Conservation (phyloP, 2,113 vertebrate species). For the Coracopsis vasa region DNA sequence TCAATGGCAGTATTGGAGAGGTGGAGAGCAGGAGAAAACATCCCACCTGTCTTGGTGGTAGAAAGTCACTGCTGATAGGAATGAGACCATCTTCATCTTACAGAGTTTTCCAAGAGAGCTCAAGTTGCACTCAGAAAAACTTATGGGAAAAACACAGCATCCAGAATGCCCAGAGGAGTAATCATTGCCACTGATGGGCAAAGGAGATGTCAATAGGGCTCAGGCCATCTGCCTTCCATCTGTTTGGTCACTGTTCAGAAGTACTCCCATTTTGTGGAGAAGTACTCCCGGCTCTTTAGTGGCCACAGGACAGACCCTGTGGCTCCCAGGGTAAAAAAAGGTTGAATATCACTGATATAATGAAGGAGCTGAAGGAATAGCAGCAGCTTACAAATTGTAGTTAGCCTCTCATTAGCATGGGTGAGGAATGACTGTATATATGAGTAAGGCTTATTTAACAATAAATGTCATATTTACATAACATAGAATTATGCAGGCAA, state of each 20-base stretch:
- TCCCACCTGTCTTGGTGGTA: neutral
- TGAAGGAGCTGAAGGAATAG: neutral
- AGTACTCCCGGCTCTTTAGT: neutral
- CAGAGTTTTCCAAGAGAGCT: neutral
- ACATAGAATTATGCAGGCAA: neutral
- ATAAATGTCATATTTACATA: slow-evolving; percentile 2
- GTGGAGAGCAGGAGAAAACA: neutral
- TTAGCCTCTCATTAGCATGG: neutral
- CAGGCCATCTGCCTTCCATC: neutral
- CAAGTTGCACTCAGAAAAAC: neutral
- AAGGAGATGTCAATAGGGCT: neutral
- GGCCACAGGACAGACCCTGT: neutral
- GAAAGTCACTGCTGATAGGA: neutral
- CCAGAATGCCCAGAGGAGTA: neutral
- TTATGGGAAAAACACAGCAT: neutral
- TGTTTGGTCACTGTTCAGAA: neutral
- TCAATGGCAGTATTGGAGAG: neutral
- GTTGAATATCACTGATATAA: neutral
- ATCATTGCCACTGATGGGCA: neutral
- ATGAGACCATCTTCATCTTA: neutral
- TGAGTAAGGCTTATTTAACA: neutral
- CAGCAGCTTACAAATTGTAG: neutral
- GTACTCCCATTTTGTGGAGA: neutral
- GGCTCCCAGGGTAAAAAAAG: neutral
- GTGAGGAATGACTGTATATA: neutral